Conservation (phyloP, 2,888 invertebrate genomes). For the Cephalotes varians region DNA sequence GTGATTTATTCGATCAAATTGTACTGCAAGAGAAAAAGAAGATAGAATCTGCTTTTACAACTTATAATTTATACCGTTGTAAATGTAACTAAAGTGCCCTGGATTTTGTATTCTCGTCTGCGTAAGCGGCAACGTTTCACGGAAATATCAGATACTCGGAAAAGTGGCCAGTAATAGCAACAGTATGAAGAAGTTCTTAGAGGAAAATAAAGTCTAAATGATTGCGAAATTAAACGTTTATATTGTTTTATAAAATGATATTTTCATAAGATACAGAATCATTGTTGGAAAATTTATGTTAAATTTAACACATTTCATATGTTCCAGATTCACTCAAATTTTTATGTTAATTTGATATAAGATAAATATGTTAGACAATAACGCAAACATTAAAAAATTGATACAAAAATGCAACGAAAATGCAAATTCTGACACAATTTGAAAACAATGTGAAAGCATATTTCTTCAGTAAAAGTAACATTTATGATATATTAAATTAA, state of each 20-base stretch:
- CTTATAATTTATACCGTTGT: constrained; percentile 9
- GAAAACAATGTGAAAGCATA: too few species aligned
- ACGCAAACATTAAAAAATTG: too few species aligned
- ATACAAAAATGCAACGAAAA: too few species aligned
- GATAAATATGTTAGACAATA: too few species aligned
- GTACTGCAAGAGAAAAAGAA: neutral
- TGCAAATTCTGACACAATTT: too few species aligned
- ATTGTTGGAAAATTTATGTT: too few species aligned
- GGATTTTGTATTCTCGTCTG: constrained; percentile 19
- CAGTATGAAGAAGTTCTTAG: neutral
- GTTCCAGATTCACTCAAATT: too few species aligned
- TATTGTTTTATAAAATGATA: neutral
- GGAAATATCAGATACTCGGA: constrained; percentile 46
- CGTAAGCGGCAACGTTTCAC: constrained; percentile 24
- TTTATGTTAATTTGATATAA: too few species aligned
- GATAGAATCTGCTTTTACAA: neutral
- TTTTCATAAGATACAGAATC: constrained; percentile 9
- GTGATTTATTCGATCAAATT: neutral
- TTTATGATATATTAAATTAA: too few species aligned
- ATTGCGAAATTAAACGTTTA: neutral
- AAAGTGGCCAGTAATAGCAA: constrained; percentile 37
- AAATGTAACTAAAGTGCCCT: constrained; percentile 19
- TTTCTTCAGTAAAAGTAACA: too few species aligned
- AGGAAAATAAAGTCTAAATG: neutral
- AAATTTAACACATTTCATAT: too few species aligned